These are phyloP conservation scores for Galaxea fascicularis DNA, from an alignment of 92 coral and sea anemone genomes.

Conservation along the genomic window DNA sequence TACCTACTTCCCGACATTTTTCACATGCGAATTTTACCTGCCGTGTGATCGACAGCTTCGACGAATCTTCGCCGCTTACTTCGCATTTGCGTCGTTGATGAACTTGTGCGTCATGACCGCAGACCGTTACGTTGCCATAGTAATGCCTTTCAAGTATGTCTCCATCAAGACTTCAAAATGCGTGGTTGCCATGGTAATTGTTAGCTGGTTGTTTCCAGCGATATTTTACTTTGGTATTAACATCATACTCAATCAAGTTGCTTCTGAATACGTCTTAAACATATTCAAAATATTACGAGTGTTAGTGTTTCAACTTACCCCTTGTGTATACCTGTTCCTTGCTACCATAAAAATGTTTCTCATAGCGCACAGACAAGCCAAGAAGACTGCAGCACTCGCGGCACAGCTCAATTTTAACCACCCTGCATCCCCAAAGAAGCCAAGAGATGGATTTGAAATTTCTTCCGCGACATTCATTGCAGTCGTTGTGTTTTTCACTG, in stretches of 20 bases:
- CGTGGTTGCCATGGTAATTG: slow-evolving; percentile 14
- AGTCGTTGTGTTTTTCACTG: slow-evolving; percentile 10
- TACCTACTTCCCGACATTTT: slow-evolving; percentile 12
- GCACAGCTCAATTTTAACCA: slow-evolving; percentile 17
- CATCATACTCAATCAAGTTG: not conserved
- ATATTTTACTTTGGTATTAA: not conserved
- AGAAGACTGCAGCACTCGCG: not conserved
- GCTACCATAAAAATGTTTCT: slow-evolving; percentile 3
- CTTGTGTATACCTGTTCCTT: slow-evolving; percentile 1
- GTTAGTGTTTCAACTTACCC: not conserved
- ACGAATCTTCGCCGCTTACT: slow-evolving; percentile 23
- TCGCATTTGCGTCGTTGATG: slow-evolving; percentile 13
- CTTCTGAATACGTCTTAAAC: not conserved
- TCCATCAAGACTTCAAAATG: slow-evolving; percentile 5
- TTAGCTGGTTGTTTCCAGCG: slow-evolving; percentile 17
- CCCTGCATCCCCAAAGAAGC: not conserved
- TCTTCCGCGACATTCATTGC: slow-evolving; percentile 8
- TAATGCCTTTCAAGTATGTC: slow-evolving; percentile 32
- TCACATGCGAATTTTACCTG: slow-evolving; percentile 10
- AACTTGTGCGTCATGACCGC: slow-evolving; percentile 33
- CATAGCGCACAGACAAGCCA: slow-evolving; percentile 26
- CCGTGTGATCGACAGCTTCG: slow-evolving; percentile 15
- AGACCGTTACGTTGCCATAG: slow-evolving; percentile 38
- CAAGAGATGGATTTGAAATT: slow-evolving; percentile 4
- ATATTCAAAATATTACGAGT: not conserved